These are phyloP conservation scores for Thelaira solivaga DNA, from an alignment of 2,888 invertebrate genomes.

Conservation along the genomic window DNA sequence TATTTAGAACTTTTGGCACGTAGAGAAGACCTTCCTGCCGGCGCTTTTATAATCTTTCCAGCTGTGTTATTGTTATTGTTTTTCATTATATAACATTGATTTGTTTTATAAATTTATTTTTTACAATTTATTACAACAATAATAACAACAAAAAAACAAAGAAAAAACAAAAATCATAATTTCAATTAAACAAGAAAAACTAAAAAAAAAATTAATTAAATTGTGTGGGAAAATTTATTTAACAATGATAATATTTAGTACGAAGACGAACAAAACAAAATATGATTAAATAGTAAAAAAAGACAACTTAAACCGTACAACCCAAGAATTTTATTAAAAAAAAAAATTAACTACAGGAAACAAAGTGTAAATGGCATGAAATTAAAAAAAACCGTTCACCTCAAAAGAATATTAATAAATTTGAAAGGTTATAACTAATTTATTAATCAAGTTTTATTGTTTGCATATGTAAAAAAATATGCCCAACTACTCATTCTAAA, in stretches of 20 bases:
- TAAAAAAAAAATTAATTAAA: conserved; percentile 22
- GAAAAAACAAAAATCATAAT: conserved; percentile 62
- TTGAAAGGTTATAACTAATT: too few species aligned
- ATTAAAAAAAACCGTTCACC: conserved; percentile 54
- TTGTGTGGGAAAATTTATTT: conserved; percentile 16
- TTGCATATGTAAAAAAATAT: background rate
- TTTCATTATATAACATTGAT: conserved; percentile 64
- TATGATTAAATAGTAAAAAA: conserved; percentile 24
- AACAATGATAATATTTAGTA: conserved; percentile 63
- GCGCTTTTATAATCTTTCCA: conserved; percentile 76
- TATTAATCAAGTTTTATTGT: conserved; percentile 22
- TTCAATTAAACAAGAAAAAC: conserved; percentile 59
- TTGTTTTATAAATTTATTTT: conserved; percentile 60
- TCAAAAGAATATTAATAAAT: conserved; percentile 48
- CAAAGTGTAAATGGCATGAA: conserved; percentile 53
- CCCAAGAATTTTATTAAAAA: conserved; percentile 41
- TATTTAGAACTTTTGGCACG: conserved; percentile 44
- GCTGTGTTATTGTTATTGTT: conserved; percentile 70
- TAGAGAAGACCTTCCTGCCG: conserved; percentile 82
- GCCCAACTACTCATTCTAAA: conserved; percentile 38
- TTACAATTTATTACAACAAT: conserved; percentile 3
- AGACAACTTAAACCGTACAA: conserved; percentile 47
- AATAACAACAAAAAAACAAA: conserved; percentile 47
- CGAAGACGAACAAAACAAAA: conserved; percentile 45
- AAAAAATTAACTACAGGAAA: conserved; percentile 47